Percentiles rank a stretch among this genome's conserved stretches.
These are phyloP conservation scores for Eupeodes latifasciatus DNA, from an alignment of 2,888 invertebrate genomes.

Conservation along the genomic window DNA sequence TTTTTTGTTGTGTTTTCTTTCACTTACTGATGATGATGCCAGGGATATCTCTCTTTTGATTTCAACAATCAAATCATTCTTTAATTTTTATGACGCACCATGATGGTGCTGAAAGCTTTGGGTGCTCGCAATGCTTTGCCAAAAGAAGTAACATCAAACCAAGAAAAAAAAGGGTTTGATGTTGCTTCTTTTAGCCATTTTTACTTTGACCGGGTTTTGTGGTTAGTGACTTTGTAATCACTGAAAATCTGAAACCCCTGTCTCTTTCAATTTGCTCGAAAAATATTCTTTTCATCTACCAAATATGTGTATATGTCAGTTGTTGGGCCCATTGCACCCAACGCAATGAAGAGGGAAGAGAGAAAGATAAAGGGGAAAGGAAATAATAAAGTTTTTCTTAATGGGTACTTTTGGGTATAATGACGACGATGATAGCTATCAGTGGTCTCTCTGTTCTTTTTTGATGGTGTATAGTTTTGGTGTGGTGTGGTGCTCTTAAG, in stretches of 20 bases:
- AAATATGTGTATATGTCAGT: not conserved
- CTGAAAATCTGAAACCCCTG: slow-evolving; percentile 62
- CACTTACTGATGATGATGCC: slow-evolving; percentile 12
- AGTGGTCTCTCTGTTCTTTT: slow-evolving; percentile 41
- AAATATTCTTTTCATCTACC: slow-evolving; percentile 19
- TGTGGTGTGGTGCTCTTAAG: slow-evolving; percentile 42
- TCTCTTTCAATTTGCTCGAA: slow-evolving; percentile 67
- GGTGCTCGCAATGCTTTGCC: slow-evolving; percentile 39
- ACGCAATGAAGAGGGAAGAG: not conserved
- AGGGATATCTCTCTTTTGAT: slow-evolving; percentile 69
- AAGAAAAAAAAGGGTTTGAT: not conserved
- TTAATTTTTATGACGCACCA: slow-evolving; percentile 76
- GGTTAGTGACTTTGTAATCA: slow-evolving; percentile 70
- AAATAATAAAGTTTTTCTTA: slow-evolving; percentile 72
- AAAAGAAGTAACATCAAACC: no score
- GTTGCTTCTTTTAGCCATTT: slow-evolving; percentile 25
- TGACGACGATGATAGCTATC: slow-evolving; percentile 76
- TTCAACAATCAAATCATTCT: slow-evolving; percentile 75
- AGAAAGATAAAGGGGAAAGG: not conserved
- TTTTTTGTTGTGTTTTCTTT: not conserved
- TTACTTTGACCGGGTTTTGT: slow-evolving; percentile 61
- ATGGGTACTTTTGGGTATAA: slow-evolving; percentile 74
- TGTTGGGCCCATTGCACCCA: no score
- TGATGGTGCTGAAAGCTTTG: slow-evolving; percentile 74
- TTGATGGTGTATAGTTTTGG: slow-evolving; percentile 18